Percentiles rank a stretch among this genome's conserved stretches.
phyloP scores from a whole-genome alignment of 2,888 invertebrate species.

The Craniophora ligustri region DNA sequence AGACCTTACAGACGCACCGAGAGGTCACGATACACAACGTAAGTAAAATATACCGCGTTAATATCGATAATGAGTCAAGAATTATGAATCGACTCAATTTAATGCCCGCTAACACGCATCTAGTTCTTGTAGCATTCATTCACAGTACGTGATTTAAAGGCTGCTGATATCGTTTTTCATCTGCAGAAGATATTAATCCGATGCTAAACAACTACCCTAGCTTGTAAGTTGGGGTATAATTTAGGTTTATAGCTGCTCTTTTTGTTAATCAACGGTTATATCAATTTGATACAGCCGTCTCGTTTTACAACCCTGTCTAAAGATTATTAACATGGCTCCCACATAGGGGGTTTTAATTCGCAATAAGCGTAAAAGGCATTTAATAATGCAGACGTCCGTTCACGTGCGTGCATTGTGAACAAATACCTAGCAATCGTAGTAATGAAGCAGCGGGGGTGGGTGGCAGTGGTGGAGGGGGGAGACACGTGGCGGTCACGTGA shows the following conservation, averaged over 20 bases:
- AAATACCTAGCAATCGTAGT: conserved; percentile 84
- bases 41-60: conserved; percentile 44
- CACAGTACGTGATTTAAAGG: neutral
- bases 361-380: conserved; percentile 89
- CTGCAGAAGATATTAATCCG: conserved; percentile 11
- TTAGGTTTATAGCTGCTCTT: conserved; percentile 62
- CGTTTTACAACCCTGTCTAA: conserved; percentile 54
- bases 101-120: conserved; percentile 29
- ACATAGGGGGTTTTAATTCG: conserved; percentile 76
- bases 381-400: conserved; percentile 87
- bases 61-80: conserved; percentile 41
- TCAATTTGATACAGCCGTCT: conserved; percentile 62
- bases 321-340: conserved; percentile 78
- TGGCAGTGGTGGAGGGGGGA: conserved; percentile 42
- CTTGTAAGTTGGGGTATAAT: conserved; percentile 7
- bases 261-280: conserved; percentile 58
- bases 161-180: conserved; percentile 3
- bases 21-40: conserved; percentile 57
- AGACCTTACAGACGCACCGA: conserved; percentile 52
- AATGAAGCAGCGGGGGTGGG: conserved; percentile 78
- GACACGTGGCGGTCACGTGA: conserved; percentile 85
- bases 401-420: conserved; percentile 81
- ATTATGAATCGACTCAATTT: conserved; percentile 25
- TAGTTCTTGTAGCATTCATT: conserved; percentile 19
- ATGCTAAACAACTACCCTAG: conserved; percentile 8